A percentile compares a stretch with the other conserved stretches of the same genome.
These are phyloP conservation scores for Carcina quercana DNA, from an alignment of 2,888 invertebrate genomes.

Conservation along the genomic window DNA sequence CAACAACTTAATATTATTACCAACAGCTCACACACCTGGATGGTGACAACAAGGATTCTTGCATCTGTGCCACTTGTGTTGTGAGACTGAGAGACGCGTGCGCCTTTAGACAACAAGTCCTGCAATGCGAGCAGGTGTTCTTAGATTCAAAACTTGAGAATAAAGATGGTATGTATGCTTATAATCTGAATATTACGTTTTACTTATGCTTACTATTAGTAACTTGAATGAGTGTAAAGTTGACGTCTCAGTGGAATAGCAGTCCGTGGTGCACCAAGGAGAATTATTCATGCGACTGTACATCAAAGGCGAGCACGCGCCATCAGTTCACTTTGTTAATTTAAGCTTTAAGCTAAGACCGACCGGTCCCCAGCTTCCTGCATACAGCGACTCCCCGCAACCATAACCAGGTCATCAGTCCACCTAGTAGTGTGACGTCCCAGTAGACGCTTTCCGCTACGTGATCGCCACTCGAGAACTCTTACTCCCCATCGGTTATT, in stretches of 20 bases:
- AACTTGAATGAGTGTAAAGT: no score
- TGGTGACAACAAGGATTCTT: slow-evolving; percentile 34
- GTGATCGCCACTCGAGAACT: no score
- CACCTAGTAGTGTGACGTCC: no score
- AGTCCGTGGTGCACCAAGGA: slow-evolving; percentile 21
- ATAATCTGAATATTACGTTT: background rate
- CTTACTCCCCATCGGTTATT: no score
- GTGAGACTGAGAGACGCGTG: slow-evolving; percentile 40
- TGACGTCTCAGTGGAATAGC: no score
- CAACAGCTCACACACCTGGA: slow-evolving; percentile 44
- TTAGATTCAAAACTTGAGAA: slow-evolving; percentile 31
- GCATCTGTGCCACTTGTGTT: slow-evolving; percentile 58
- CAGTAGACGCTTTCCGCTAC: no score
- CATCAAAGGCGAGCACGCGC: no score
- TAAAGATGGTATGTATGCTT: slow-evolving; percentile 31
- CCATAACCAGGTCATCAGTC: no score
- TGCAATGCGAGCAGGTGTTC: slow-evolving; percentile 48
- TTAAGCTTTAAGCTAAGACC: no score
- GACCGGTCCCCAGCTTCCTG: no score
- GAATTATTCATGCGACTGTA: background rate
- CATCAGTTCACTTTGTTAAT: no score
- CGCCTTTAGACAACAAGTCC: slow-evolving; percentile 46
- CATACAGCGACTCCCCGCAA: no score
- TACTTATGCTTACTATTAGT: background rate
- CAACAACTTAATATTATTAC: background rate